Conservation (phyloP, 2,888 invertebrate genomes). For the Aleiodes alternator region DNA sequence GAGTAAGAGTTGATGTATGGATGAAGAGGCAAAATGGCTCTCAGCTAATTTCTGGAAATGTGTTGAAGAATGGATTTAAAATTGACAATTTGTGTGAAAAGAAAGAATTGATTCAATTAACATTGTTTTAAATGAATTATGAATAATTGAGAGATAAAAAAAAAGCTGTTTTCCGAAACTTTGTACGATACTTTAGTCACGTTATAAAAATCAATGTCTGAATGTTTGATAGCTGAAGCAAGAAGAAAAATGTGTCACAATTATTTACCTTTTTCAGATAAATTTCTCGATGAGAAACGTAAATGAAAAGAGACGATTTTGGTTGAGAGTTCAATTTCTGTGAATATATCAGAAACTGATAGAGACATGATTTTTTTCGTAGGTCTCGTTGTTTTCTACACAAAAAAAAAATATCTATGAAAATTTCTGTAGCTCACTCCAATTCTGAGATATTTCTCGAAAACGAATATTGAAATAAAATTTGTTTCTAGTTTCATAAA, state of each 20-base stretch:
- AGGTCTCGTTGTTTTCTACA: too few relatives aligned
- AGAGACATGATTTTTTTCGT: too few relatives aligned
- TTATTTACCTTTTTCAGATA: not conserved
- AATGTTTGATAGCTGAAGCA: constrained; percentile 30
- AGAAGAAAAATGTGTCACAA: not conserved
- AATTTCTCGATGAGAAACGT: constrained; percentile 5
- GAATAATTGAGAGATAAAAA: not conserved
- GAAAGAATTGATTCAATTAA: constrained; percentile 1
- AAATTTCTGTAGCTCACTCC: too few relatives aligned
- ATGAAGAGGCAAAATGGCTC: not conserved
- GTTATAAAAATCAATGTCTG: constrained; percentile 34
- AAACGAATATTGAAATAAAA: too few relatives aligned
- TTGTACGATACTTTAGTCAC: constrained; percentile 21
- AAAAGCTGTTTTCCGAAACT: constrained; percentile 6
- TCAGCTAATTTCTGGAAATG: not conserved
- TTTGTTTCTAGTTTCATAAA: too few relatives aligned
- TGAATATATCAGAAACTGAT: too few relatives aligned
- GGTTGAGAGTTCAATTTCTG: too few relatives aligned
- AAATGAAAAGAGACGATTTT: too few relatives aligned
- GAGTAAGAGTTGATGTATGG: not conserved
- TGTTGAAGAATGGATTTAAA: not conserved
- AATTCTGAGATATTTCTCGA: too few relatives aligned
- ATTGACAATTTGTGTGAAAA: not conserved
- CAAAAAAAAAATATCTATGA: too few relatives aligned
- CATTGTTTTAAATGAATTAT: constrained; percentile 12